A percentile compares a stretch with the other conserved stretches of the same genome.
Conservation (phyloP, 2,888 invertebrate species). For the Hyalella azteca region DNA sequence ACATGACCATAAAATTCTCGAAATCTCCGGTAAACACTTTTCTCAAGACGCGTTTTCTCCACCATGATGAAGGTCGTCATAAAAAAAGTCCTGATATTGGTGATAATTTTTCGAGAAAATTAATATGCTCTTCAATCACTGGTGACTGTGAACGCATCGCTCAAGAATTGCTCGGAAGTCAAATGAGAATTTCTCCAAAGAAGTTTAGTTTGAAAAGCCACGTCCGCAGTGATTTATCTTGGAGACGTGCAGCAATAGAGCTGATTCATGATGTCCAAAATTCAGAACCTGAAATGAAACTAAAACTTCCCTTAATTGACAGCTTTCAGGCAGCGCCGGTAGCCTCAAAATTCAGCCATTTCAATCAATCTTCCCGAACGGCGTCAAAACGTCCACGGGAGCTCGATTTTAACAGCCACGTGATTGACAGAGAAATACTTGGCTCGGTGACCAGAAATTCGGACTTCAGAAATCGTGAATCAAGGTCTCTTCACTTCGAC, state of each 20-base stretch:
- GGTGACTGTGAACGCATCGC: no score
- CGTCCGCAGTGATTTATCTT: no score
- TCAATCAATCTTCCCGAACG: background rate
- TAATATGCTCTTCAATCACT: no score
- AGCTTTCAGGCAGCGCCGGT: background rate
- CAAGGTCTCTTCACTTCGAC: background rate
- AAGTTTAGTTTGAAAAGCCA: no score
- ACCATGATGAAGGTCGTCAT: no score
- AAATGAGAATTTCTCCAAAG: no score
- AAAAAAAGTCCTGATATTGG: no score
- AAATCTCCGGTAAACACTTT: background rate
- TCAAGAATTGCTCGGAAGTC: no score
- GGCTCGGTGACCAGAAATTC: background rate
- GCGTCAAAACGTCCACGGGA: background rate
- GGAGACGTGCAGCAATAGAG: no score
- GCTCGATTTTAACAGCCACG: no score
- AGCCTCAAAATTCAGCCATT: background rate
- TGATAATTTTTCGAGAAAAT: no score
- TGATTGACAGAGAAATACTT: background rate
- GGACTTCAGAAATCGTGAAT: background rate
- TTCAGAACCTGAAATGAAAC: background rate
- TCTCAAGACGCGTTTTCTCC: background rate
- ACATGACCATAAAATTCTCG: background rate
- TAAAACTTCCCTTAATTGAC: background rate
- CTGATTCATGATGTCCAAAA: no score